A percentile compares a stretch with the other conserved stretches of the same genome.
Evolutionary conservation across 64 coral and sea anemone species (phyloP).

Genomic region (Acropora yongei): DNA sequence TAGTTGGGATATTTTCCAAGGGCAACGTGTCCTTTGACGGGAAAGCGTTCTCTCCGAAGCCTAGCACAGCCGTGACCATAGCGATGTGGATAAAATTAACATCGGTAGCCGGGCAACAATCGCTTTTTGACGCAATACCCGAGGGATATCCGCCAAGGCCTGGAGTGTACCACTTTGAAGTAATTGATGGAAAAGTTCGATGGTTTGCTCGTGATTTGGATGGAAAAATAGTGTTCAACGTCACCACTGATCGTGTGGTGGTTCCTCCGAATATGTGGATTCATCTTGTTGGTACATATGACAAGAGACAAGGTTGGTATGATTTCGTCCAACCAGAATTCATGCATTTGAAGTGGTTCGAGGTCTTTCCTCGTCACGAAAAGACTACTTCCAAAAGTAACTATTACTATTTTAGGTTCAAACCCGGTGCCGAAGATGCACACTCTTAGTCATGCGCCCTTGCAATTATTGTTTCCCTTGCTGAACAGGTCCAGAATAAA

Average conservation of each 20-base stretch:
- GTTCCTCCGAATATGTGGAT: conserved; percentile 76
- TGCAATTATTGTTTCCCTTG: too few species aligned
- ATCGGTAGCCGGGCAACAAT: conserved; percentile 57
- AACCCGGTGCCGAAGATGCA: too few species aligned
- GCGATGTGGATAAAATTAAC: conserved; percentile 81
- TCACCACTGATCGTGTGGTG: conserved; percentile 26
- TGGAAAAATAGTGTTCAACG: conserved; percentile 48
- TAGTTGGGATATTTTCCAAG: conserved; percentile 67
- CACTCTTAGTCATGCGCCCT: too few species aligned
- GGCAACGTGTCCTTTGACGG: conserved; percentile 78
- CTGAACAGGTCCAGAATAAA: too few species aligned
- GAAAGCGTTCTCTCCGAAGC: conserved; percentile 63
- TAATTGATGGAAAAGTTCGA: conserved; percentile 66
- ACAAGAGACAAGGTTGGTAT: conserved; percentile 57
- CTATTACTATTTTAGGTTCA: too few species aligned
- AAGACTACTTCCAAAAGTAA: too few species aligned
- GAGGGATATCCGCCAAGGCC: conserved; percentile 22
- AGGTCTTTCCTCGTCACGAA: too few species aligned
- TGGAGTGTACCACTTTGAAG: conserved; percentile 82
- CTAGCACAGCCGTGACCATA: conserved; percentile 73
- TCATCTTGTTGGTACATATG: conserved; percentile 80
- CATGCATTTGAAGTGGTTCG: too few species aligned
- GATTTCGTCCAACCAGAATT: too few species aligned
- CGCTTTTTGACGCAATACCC: conserved; percentile 68
- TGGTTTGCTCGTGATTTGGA: conserved; percentile 67